Evolutionary conservation across 2,888 invertebrate genomes (phyloP), one percentile per base, ranked within the genome.

Genomic region (Spatulosminthurus flaviceps): DNA sequence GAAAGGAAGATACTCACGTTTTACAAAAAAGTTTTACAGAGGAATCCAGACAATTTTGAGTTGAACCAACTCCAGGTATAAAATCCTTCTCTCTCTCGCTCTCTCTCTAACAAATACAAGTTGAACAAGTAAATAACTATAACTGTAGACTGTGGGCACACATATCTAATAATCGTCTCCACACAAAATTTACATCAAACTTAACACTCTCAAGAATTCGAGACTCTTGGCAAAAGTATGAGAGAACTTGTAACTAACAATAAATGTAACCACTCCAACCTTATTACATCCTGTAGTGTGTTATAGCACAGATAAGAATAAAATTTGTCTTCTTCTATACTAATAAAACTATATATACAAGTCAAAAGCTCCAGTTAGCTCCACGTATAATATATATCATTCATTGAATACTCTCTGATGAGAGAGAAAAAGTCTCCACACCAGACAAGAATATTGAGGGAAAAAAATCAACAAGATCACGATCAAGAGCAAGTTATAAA

Each of bases 381-480:
- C 19, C 16, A 51, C 51, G 16, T n/a, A 11, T 19, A 51, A 11
- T n/a, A n/a, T n/a, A n/a, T n/a, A n/a, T 51, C 51, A 51, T 51
- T 51, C 51, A 51, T 51, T 51, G 19, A 51, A 51, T 51, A 5
- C 1, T 4, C n/a, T 51, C 51, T 2, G 5, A 5, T 19, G 16
- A 51, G 5, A 19, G 51, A 51, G 19, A 5, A 51, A 51, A 51
- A 51, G 51, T 51, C 51, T 51, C 4, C 16, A 2, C 51, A 51
- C 51, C 5, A 51, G 51, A 51, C 51, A 51, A 51, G 51, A 51
- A 51, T 16, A 19, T 2, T 51, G n/a, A 51, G 51, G n/a, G 51
- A 16, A n/a, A 51, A 51, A 51, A 51, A 51, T 51, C 5, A 51
- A 51, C 51, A 51, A 51, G 51, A 51, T 51, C 51, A 51, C 51